Conservation (phyloP, 2,888 invertebrate species). For the Vanessa cardui region DNA sequence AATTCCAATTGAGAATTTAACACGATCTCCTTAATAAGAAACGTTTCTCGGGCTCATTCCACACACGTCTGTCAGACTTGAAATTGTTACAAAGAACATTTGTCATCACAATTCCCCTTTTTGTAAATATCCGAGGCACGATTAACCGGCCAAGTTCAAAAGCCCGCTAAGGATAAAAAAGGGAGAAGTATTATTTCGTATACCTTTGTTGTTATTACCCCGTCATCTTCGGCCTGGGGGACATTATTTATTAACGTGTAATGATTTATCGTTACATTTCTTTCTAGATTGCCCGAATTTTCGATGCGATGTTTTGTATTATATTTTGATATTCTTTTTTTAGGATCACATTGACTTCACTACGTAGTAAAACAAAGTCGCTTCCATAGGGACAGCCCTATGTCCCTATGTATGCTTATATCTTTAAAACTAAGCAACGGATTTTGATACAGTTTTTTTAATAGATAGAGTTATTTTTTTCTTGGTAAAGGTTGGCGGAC, state of each 20-base stretch:
- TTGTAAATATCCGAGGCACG: background rate
- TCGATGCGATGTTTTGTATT: background rate
- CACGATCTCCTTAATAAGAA: background rate
- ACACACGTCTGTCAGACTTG: conserved; percentile 4
- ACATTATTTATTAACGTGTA: conserved; percentile 37
- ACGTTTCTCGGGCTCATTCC: background rate
- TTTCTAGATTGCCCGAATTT: conserved; percentile 19
- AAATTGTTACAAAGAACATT: background rate
- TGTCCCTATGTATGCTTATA: no score
- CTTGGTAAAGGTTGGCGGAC: no score
- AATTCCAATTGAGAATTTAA: no score
- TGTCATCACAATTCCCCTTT: background rate
- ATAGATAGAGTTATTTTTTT: no score
- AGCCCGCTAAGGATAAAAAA: background rate
- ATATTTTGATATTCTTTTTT: background rate
- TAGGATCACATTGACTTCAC: no score
- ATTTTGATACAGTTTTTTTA: no score
- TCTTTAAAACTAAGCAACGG: no score
- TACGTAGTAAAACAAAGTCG: no score
- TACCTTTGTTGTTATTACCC: conserved; percentile 17
- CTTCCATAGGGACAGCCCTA: no score
- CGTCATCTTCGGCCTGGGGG: conserved; percentile 19
- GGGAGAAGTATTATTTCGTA: background rate
- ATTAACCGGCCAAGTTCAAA: conserved; percentile 1
- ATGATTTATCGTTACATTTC: conserved; percentile 34